Evolutionary conservation across 2,797 vertebrate species (phyloP).

Genomic region (Stomatorhinus walkeri): DNA sequence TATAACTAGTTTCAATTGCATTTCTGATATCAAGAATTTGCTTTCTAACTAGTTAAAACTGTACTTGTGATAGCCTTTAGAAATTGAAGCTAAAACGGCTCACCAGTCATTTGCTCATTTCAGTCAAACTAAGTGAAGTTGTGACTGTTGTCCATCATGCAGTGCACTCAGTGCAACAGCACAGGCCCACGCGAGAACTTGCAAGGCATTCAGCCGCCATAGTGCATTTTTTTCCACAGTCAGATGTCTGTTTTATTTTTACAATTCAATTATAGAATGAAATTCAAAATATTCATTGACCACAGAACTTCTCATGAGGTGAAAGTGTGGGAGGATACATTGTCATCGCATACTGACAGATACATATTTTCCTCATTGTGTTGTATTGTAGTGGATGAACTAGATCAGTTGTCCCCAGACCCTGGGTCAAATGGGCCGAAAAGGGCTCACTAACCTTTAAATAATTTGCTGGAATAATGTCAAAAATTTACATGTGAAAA

Average conservation of each 20-base stretch:
- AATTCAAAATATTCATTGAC: neutral
- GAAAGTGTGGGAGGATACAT: neutral
- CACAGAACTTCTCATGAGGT: neutral
- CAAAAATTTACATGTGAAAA: neutral
- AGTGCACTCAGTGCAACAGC: neutral
- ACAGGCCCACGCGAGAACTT: neutral
- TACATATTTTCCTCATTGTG: neutral
- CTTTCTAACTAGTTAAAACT: neutral
- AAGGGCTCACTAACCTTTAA: neutral
- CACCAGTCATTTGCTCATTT: neutral
- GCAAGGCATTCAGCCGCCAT: neutral
- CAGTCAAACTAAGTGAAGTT: neutral
- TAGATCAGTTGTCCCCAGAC: neutral
- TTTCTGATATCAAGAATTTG: neutral
- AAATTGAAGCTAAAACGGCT: neutral
- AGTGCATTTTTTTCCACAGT: neutral
- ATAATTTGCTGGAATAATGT: neutral
- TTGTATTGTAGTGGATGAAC: neutral
- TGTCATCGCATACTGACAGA: neutral
- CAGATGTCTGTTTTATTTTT: neutral
- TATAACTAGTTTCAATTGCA: neutral
- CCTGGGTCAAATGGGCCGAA: neutral
- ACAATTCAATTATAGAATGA: neutral
- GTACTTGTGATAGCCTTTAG: neutral
- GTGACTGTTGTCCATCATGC: neutral